phyloP scores from a whole-genome alignment of 2,113 vertebrate genomes.

The Rhadina sibilatrix region DNA sequence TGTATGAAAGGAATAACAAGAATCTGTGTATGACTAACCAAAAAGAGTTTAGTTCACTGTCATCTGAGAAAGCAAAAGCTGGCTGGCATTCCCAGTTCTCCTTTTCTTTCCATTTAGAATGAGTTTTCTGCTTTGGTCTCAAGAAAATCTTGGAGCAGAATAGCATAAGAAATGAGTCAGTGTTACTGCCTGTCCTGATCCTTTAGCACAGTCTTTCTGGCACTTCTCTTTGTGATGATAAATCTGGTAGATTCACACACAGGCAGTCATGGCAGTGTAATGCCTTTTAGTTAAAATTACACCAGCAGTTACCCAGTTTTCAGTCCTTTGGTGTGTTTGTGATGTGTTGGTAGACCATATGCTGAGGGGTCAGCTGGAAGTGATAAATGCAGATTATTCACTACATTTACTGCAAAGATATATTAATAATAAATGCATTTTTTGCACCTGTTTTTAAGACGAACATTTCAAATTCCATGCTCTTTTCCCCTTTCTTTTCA shows the following conservation, averaged over 20 bases:
- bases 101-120: background rate
- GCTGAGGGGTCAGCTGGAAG: background rate
- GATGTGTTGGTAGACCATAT: background rate
- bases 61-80: constrained; percentile 1
- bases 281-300: constrained; percentile 41
- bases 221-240: background rate
- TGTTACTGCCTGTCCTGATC: background rate
- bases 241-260: background rate
- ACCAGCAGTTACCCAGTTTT: background rate
- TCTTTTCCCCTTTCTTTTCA: background rate
- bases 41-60: background rate
- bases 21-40: background rate
- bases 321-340: background rate
- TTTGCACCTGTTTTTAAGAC: background rate
- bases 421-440: background rate
- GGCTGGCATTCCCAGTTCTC: constrained; percentile 8
- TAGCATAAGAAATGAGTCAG: constrained; percentile 32
- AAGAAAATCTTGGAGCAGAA: background rate
- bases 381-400: background rate
- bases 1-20: background rate
- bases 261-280: background rate
- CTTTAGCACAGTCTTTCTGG: background rate
- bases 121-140: background rate
- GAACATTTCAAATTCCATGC: background rate
- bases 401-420: background rate